Evolutionary conservation across 2,888 invertebrate genomes (phyloP).

Genomic region (Sphaeridia pumilis): DNA sequence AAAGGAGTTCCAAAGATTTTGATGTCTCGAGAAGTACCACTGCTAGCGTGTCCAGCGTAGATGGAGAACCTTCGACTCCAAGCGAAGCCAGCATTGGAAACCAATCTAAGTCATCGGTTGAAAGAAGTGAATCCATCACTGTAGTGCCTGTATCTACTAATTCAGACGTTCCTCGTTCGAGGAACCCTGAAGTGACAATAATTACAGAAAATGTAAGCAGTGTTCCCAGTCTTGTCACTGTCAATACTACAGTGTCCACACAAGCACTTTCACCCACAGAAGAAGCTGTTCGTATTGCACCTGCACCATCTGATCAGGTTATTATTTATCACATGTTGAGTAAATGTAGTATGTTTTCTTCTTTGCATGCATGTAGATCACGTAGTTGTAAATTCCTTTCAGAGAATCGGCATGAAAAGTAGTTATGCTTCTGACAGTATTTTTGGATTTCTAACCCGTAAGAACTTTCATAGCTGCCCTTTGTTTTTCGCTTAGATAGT

Average conservation of each 20-base stretch:
- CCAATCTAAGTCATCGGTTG: too few species aligned
- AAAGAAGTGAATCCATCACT: conserved; percentile 24
- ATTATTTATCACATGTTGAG: background rate
- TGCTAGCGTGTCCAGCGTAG: background rate
- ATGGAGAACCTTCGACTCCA: background rate
- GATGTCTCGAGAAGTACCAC: too few species aligned
- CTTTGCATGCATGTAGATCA: background rate
- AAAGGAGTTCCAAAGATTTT: too few species aligned
- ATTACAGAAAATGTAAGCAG: conserved; percentile 17
- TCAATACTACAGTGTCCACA: conserved; percentile 17
- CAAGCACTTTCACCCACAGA: background rate
- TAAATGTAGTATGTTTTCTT: too few species aligned
- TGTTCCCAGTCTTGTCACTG: conserved; percentile 31
- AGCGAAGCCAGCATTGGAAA: too few species aligned
- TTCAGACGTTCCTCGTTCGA: conserved; percentile 25
- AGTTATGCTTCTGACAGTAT: background rate
- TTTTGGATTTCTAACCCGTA: conserved; percentile 1
- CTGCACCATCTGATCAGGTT: conserved; percentile 17
- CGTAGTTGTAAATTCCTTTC: background rate
- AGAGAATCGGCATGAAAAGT: background rate
- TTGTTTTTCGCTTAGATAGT: too few species aligned
- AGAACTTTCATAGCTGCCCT: too few species aligned
- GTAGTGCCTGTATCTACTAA: conserved; percentile 31
- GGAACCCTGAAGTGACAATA: conserved; percentile 29
- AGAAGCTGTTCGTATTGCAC: conserved; percentile 6